Evolutionary conservation across 1,140 invertebrate genomes (phyloP).

Genomic region (Hermatobates lingyangjiaoensis): DNA sequence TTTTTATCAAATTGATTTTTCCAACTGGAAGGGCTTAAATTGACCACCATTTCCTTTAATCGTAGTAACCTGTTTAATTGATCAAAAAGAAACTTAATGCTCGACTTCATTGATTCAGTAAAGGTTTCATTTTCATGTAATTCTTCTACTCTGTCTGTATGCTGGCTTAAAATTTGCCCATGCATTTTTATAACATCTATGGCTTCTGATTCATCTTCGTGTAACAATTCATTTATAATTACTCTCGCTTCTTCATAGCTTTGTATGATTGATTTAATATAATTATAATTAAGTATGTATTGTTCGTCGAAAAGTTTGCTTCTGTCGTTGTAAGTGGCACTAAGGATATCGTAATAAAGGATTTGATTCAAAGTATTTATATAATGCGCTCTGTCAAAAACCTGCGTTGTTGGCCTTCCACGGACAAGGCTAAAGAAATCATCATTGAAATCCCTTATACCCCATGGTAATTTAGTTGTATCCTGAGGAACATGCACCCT

Average conservation of each 20-base stretch:
- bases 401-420: background rate
- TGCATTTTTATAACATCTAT: background rate
- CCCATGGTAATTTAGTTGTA: background rate
- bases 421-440: background rate
- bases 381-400: background rate
- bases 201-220: background rate
- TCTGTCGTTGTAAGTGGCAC: background rate
- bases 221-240: background rate
- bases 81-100: background rate
- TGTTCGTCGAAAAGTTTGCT: background rate
- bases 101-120: background rate
- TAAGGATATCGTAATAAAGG: background rate
- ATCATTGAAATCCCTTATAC: background rate
- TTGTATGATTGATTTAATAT: background rate
- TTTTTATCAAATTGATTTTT: background rate
- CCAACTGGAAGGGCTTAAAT: background rate
- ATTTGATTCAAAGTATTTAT: background rate
- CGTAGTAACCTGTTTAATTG: background rate
- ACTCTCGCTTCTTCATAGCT: background rate
- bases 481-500: background rate
- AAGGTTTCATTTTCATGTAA: too few species aligned
- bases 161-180: background rate
- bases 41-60: background rate
- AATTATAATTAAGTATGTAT: background rate
- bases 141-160: background rate